phyloP scores from a whole-genome alignment of 1,140 invertebrate species.

The Drosophila murphyi region DNA sequence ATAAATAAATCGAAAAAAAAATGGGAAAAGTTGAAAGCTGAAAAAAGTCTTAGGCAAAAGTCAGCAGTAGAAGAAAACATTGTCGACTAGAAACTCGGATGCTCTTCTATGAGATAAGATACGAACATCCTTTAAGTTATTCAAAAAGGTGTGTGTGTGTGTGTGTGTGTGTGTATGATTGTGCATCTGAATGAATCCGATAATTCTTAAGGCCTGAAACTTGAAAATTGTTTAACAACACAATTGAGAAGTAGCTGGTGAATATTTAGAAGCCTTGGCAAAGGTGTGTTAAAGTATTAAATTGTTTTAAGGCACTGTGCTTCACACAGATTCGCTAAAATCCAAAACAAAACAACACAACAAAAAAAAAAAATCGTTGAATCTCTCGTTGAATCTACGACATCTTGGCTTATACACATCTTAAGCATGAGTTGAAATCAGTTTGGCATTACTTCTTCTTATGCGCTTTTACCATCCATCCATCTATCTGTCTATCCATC shows the following conservation, averaged over 20 bases:
- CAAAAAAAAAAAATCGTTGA: no score
- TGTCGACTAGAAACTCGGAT: neutral
- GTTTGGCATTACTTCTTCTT: neutral
- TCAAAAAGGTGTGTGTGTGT: neutral
- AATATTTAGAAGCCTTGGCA: no score
- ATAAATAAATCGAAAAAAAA: neutral
- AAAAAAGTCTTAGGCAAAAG: neutral
- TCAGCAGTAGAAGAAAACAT: neutral
- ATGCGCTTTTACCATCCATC: neutral
- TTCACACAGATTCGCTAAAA: no score
- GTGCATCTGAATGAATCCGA: no score
- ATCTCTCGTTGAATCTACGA: no score
- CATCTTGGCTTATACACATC: neutral
- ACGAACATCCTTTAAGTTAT: slow-evolving; percentile 11
- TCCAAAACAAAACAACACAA: no score
- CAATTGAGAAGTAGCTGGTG: neutral
- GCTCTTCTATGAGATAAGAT: slow-evolving; percentile 3
- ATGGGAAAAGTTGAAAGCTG: slow-evolving; percentile 6
- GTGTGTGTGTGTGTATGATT: no score
- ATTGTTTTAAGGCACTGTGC: neutral
- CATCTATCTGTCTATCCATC: no score
- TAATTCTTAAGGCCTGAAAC: neutral
- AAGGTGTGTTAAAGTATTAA: no score
- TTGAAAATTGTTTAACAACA: neutral
- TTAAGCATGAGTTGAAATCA: neutral